phyloP scores from a whole-genome alignment of 1,140 invertebrate species.

The Orchesella cincta region DNA sequence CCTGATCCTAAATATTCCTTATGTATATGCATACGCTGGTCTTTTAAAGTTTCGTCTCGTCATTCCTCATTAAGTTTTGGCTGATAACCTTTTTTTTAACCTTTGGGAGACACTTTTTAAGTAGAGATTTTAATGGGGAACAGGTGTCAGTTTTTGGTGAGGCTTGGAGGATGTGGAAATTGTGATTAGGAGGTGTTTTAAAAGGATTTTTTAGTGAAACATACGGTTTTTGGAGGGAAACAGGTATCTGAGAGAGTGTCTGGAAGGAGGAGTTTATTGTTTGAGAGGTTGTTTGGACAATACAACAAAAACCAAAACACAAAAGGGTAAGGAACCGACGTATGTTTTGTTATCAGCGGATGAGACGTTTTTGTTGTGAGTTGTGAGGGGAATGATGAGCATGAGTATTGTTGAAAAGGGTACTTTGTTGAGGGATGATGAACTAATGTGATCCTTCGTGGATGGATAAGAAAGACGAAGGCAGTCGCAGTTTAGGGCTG shows the following conservation, averaged over 20 bases:
- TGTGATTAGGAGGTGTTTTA: neutral
- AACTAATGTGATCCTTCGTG: no score
- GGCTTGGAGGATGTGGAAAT: neutral
- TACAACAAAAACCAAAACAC: neutral
- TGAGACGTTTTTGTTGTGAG: neutral
- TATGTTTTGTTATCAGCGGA: neutral
- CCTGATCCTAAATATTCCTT: neutral
- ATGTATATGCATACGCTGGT: neutral
- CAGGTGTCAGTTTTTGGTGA: neutral
- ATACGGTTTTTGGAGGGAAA: neutral
- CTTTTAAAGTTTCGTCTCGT: neutral
- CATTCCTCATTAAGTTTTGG: neutral
- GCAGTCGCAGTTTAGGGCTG: neutral
- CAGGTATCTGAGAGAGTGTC: neutral
- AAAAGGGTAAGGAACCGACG: neutral
- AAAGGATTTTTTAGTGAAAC: neutral
- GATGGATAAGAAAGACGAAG: neutral
- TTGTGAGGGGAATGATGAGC: neutral
- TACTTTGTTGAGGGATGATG: no score
- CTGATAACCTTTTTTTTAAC: neutral
- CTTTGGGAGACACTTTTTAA: neutral
- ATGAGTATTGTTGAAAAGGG: neutral
- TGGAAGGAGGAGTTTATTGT: constrained; percentile 18
- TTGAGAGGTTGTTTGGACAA: neutral
- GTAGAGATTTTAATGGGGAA: neutral